Conservation (phyloP, 1,140 invertebrate genomes). For the Drosophila teissieri region DNA sequence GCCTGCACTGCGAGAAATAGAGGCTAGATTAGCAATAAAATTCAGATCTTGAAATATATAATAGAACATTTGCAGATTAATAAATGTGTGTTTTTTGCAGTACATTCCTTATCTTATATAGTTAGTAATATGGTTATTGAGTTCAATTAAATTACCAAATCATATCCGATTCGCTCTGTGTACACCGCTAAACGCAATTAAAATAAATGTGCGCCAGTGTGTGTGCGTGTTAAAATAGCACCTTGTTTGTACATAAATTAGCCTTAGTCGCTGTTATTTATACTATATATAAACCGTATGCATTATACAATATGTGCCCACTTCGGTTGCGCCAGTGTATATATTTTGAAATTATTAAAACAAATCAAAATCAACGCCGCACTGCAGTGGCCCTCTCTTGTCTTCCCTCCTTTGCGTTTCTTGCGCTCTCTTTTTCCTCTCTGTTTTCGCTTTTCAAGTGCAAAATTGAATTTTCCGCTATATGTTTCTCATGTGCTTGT, state of each 20-base stretch:
- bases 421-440: background rate
- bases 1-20: conserved; percentile 8
- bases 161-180: background rate
- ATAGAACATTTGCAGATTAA: background rate
- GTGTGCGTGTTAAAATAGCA: conserved; percentile 66
- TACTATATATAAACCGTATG: conserved; percentile 23
- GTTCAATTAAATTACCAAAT: background rate
- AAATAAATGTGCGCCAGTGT: conserved; percentile 41
- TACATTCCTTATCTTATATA: too few species aligned
- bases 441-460: conserved; percentile 49
- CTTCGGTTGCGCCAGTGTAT: conserved; percentile 11
- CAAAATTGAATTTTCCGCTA: conserved; percentile 43
- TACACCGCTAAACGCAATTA: conserved; percentile 54
- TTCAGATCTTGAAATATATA: background rate
- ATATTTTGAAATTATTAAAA: conserved; percentile 53
- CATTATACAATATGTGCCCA: conserved; percentile 29
- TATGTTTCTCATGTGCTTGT: background rate
- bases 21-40: too few species aligned
- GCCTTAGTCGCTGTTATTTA: conserved; percentile 51
- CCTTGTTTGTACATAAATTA: conserved; percentile 81
- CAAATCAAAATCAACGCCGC: conserved; percentile 29
- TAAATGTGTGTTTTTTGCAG: background rate
- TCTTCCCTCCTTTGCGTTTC: background rate
- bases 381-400: conserved; percentile 26
- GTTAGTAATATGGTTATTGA: background rate